Evolutionary conservation across 2,888 invertebrate species (phyloP).

Genomic region (Polymixis flavicincta): DNA sequence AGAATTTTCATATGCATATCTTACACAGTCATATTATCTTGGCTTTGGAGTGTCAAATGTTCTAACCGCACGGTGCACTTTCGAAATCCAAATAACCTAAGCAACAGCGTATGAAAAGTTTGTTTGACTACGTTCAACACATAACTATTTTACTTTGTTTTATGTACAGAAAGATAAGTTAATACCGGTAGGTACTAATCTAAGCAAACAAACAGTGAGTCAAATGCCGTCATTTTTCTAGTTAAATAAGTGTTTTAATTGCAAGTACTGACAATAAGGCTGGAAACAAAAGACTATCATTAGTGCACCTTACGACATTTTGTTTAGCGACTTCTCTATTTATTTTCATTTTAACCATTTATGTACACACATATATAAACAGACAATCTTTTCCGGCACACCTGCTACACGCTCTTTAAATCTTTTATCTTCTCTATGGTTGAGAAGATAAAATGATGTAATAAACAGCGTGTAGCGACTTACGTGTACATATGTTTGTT

Average conservation of each 20-base stretch:
- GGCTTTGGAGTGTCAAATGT: neutral
- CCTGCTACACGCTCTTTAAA: too few relatives aligned
- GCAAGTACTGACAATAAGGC: neutral
- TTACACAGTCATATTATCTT: neutral
- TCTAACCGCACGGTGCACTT: neutral
- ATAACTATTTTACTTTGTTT: slow-evolving; percentile 32
- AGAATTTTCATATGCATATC: neutral
- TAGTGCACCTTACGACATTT: neutral
- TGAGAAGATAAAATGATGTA: too few relatives aligned
- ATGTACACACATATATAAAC: too few relatives aligned
- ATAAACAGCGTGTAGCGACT: too few relatives aligned
- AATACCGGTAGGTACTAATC: neutral
- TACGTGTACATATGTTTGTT: slow-evolving; percentile 4
- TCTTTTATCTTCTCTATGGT: too few relatives aligned
- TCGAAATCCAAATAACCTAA: slow-evolving; percentile 2
- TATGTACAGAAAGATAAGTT: neutral
- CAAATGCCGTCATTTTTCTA: neutral
- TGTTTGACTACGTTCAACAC: neutral
- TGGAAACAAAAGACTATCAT: neutral
- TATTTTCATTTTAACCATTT: too few relatives aligned
- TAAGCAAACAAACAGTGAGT: neutral
- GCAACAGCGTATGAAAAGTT: neutral
- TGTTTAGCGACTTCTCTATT: neutral
- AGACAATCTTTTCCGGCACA: too few relatives aligned
- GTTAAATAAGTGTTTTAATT: neutral